These are phyloP conservation scores for Rhagium mordax DNA, from an alignment of 2,888 invertebrate genomes.

Conservation along the genomic window DNA sequence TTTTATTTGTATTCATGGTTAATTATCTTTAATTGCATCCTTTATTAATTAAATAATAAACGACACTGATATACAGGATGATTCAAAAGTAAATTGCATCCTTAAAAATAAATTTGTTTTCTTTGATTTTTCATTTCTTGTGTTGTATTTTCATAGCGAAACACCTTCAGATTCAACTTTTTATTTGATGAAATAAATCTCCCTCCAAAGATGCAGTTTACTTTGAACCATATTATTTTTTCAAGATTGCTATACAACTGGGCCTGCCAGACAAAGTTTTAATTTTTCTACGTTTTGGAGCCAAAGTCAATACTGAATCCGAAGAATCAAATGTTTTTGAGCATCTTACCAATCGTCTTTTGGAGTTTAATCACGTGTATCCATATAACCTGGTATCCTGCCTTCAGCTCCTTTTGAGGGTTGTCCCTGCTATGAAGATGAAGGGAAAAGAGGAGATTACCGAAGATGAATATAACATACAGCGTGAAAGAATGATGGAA, in stretches of 20 bases:
- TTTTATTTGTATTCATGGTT: too few species aligned
- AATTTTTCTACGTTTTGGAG: conserved; percentile 82
- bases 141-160: too few species aligned
- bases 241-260: conserved; percentile 71
- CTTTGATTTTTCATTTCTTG: too few species aligned
- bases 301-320: conserved; percentile 75
- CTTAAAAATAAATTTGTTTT: too few species aligned
- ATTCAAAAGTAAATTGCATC: too few species aligned
- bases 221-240: neutral
- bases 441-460: conserved; percentile 60
- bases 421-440: conserved; percentile 75
- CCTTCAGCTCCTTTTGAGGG: conserved; percentile 78
- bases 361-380: conserved; percentile 73
- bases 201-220: too few species aligned
- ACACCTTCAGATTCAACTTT: too few species aligned
- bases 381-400: conserved; percentile 82
- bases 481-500: conserved; percentile 52
- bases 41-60: too few species aligned
- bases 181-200: too few species aligned
- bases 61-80: too few species aligned
- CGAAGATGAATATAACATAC: conserved; percentile 58
- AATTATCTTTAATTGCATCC: too few species aligned
- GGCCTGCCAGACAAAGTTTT: conserved; percentile 83
- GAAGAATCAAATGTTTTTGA: conserved; percentile 77
- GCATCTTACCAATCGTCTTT: conserved; percentile 69